These are phyloP conservation scores for Lamellibrachia luymesi DNA, from an alignment of 1,140 invertebrate species.

Conservation along the genomic window DNA sequence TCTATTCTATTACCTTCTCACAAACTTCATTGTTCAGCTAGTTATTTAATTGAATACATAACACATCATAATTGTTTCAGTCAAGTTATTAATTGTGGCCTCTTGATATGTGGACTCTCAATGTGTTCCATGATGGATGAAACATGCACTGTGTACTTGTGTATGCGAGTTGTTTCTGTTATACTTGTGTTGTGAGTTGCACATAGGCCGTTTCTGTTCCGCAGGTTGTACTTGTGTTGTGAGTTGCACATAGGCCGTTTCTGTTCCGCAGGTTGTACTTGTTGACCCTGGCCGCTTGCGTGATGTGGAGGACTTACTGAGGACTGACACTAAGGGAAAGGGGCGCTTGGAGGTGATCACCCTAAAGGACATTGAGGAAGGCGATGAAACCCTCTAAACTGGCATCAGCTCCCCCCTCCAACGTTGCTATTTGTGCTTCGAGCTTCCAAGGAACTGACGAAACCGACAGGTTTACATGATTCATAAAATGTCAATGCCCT, in stretches of 20 bases:
- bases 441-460: background rate
- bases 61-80: too few relatives aligned
- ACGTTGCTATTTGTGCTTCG: background rate
- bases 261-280: constrained; percentile 67
- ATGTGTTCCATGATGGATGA: too few relatives aligned
- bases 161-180: too few relatives aligned
- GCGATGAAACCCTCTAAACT: constrained; percentile 66
- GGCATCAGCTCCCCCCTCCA: background rate
- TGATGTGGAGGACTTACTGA: constrained; percentile 80
- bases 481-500: background rate
- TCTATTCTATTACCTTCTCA: too few relatives aligned
- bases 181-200: background rate
- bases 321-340: constrained; percentile 80
- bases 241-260: background rate
- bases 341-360: constrained; percentile 85
- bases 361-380: constrained; percentile 88
- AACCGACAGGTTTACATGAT: background rate
- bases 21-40: too few relatives aligned
- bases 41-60: too few relatives aligned
- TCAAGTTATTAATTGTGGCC: too few relatives aligned
- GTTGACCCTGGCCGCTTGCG: constrained; percentile 93
- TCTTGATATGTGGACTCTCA: too few relatives aligned
- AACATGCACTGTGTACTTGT: too few relatives aligned
- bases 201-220: constrained; percentile 18
- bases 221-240: constrained; percentile 74